Conservation (phyloP, 2,888 invertebrate genomes). For the Petrolisthes cinctipes region DNA sequence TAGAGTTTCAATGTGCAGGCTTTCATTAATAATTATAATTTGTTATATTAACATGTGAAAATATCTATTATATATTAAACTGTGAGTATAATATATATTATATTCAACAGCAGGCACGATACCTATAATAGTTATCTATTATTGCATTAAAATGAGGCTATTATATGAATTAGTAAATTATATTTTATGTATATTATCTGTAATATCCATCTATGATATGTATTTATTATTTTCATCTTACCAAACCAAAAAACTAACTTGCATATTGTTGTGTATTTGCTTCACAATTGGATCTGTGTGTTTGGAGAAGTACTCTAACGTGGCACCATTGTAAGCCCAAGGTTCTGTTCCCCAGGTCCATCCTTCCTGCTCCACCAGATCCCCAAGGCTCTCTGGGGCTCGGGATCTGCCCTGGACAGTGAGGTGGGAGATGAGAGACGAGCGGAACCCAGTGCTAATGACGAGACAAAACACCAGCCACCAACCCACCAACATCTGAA, state of each 20-base stretch:
- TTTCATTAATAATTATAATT: too few species aligned
- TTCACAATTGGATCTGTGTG: conserved; percentile 27
- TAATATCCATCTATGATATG: too few species aligned
- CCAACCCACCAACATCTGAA: conserved; percentile 40
- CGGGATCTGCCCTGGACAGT: conserved; percentile 32
- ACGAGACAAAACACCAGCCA: conserved; percentile 47
- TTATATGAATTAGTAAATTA: too few species aligned
- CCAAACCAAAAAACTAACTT: background rate
- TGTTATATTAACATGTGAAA: too few species aligned
- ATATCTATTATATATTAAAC: too few species aligned
- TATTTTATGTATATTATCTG: too few species aligned
- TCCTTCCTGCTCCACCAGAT: conserved; percentile 24
- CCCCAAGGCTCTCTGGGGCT: conserved; percentile 26
- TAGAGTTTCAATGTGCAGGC: too few species aligned
- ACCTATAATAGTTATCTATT: too few species aligned
- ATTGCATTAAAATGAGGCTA: too few species aligned
- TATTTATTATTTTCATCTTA: too few species aligned
- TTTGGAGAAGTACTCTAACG: conserved; percentile 14
- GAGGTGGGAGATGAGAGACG: conserved; percentile 46
- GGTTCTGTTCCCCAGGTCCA: conserved; percentile 43
- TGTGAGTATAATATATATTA: too few species aligned
- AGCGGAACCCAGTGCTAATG: conserved; percentile 28
- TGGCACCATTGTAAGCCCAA: conserved; percentile 1
- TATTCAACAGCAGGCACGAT: too few species aligned
- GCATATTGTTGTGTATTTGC: conserved; percentile 21